phyloP scores from a whole-genome alignment of 2,797 vertebrate species.

The Catostomus latipinnis region DNA sequence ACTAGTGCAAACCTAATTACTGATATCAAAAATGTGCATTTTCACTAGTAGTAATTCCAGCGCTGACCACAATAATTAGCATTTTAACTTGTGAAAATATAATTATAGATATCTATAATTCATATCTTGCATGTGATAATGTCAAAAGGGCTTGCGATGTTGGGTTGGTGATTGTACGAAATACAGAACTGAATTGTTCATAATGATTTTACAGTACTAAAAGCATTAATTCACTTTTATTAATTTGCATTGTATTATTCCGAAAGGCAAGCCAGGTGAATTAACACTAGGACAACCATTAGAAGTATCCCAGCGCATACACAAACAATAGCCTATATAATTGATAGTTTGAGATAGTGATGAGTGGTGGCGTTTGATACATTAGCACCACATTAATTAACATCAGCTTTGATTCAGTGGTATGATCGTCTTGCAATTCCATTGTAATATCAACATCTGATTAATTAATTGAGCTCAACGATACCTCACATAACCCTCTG shows the following conservation, averaged over 20 bases:
- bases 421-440: no score
- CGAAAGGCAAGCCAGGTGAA: not conserved
- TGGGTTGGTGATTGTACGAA: no score
- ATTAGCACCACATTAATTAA: slow-evolving; percentile 15
- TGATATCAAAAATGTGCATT: no score
- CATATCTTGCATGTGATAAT: no score
- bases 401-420: not conserved
- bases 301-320: not conserved
- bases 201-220: not conserved
- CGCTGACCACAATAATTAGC: no score
- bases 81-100: no score
- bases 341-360: not conserved
- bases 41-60: no score
- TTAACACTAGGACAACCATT: not conserved
- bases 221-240: not conserved
- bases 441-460: not conserved
- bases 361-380: not conserved
- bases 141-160: no score
- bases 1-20: no score
- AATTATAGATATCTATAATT: no score
- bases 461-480: not conserved
- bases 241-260: not conserved
- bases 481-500: slow-evolving; percentile 14
- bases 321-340: not conserved
- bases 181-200: no score